Percentiles rank a stretch among this genome's conserved stretches.
These are phyloP conservation scores for Amphipyra berbera DNA, from an alignment of 2,888 invertebrate genomes.

Conservation along the genomic window DNA sequence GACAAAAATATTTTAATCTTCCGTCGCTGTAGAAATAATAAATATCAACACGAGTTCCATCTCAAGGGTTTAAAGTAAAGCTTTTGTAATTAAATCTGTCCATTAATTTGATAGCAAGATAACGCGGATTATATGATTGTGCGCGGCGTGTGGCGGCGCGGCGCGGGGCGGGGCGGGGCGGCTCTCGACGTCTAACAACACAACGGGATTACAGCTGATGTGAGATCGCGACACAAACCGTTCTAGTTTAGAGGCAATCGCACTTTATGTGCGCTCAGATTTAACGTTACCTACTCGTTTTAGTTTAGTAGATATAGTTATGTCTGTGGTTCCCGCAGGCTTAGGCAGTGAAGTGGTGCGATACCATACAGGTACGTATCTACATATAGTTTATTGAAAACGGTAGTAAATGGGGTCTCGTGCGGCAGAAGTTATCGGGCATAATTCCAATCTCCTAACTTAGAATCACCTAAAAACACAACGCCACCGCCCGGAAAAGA, in stretches of 20 bases:
- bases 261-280: conserved; percentile 2
- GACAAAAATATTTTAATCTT: conserved; percentile 19
- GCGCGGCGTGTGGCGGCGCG: not conserved
- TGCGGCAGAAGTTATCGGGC: no score
- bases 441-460: no score
- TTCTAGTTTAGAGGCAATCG: conserved; percentile 5
- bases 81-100: conserved; percentile 52
- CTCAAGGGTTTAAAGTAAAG: conserved; percentile 41
- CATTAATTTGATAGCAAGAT: conserved; percentile 47
- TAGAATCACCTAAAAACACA: no score
- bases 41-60: conserved; percentile 32
- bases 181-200: no score
- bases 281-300: not conserved
- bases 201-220: no score
- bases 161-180: not conserved
- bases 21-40: conserved; percentile 34
- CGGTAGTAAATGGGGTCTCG: no score
- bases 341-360: no score
- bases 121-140: conserved; percentile 35
- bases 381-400: no score
- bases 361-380: no score
- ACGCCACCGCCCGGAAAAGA: no score
- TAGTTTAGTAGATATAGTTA: not conserved
- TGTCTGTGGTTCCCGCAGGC: no score
- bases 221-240: not conserved